Evolutionary conservation across 2,888 invertebrate genomes (phyloP).

Genomic region (Cybosia mesomella): DNA sequence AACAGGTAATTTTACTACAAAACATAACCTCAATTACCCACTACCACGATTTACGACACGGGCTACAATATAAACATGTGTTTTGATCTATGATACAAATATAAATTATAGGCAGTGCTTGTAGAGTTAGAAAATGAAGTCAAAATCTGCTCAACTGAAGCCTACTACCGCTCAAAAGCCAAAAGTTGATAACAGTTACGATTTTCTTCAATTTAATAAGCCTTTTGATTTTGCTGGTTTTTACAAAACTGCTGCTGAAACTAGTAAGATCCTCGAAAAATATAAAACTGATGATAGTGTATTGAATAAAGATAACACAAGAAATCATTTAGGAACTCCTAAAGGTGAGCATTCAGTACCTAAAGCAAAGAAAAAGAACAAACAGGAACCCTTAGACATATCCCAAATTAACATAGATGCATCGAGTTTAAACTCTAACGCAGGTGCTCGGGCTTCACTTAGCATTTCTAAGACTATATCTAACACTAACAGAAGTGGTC

Average conservation of each 20-base stretch:
- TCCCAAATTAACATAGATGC: slow-evolving; percentile 62
- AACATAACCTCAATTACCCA: slow-evolving; percentile 23
- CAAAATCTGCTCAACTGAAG: slow-evolving; percentile 61
- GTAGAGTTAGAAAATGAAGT: slow-evolving; percentile 62
- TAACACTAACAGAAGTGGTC: slow-evolving; percentile 55
- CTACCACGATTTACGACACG: slow-evolving; percentile 12
- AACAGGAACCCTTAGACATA: slow-evolving; percentile 54
- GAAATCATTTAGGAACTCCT: slow-evolving; percentile 39
- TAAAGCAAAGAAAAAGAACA: slow-evolving; percentile 61
- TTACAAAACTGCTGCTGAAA: slow-evolving; percentile 69
- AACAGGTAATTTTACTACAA: not conserved
- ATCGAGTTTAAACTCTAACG: slow-evolving; percentile 42
- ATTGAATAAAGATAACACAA: slow-evolving; percentile 43
- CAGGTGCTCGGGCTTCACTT: slow-evolving; percentile 40
- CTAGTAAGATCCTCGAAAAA: slow-evolving; percentile 53
- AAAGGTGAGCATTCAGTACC: slow-evolving; percentile 54
- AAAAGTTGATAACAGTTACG: slow-evolving; percentile 39
- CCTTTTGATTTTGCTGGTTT: slow-evolving; percentile 66
- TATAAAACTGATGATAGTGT: slow-evolving; percentile 42
- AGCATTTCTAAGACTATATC: slow-evolving; percentile 59
- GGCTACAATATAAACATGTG: slow-evolving; percentile 39
- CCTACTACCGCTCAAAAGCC: slow-evolving; percentile 45
- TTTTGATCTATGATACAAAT: slow-evolving; percentile 24
- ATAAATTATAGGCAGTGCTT: slow-evolving; percentile 27
- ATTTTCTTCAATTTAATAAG: slow-evolving; percentile 18